Evolutionary conservation across 2,797 vertebrate genomes (phyloP).

Genomic region (Adrianichthys oophorus): DNA sequence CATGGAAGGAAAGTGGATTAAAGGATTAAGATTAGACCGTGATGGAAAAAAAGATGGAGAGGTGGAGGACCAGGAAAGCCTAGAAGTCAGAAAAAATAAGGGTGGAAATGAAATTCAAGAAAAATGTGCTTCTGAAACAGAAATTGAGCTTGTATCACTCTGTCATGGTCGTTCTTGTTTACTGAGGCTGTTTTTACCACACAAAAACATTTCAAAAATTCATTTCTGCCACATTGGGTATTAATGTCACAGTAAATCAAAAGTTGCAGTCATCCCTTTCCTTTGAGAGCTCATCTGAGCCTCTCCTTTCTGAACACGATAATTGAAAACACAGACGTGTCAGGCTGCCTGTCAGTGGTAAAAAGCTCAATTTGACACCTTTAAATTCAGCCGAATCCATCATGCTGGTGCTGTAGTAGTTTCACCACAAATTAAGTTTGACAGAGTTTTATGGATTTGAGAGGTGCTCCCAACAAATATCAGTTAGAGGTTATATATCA

Average conservation of each 20-base stretch:
- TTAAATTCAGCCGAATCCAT: constrained; percentile 1
- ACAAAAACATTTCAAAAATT: constrained; percentile 16
- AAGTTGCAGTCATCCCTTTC: constrained; percentile 15
- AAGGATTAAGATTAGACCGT: constrained; percentile 17
- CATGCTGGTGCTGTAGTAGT: constrained; percentile 1
- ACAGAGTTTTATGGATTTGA: too few relatives aligned
- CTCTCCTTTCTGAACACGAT: constrained; percentile 10
- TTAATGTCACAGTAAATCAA: constrained; percentile 36
- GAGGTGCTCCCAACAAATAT: too few relatives aligned
- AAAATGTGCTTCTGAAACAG: constrained; percentile 10
- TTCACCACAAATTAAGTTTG: not conserved
- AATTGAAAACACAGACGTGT: constrained; percentile 37
- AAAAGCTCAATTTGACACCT: not conserved
- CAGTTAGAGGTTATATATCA: too few relatives aligned
- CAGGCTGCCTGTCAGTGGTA: constrained; percentile 6
- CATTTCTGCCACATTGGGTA: constrained; percentile 20
- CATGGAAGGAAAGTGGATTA: constrained; percentile 10
- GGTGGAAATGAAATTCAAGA: not conserved
- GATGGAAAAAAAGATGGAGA: not conserved
- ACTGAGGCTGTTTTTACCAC: not conserved
- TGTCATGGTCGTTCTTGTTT: constrained; percentile 9
- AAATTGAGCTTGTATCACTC: constrained; percentile 1
- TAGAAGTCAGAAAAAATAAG: not conserved
- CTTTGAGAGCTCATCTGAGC: not conserved
- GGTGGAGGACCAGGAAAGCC: not conserved